A percentile compares a stretch with the other conserved stretches of the same genome.
phyloP scores from a whole-genome alignment of 1,140 invertebrate species.

The Drosophila dunni region DNA sequence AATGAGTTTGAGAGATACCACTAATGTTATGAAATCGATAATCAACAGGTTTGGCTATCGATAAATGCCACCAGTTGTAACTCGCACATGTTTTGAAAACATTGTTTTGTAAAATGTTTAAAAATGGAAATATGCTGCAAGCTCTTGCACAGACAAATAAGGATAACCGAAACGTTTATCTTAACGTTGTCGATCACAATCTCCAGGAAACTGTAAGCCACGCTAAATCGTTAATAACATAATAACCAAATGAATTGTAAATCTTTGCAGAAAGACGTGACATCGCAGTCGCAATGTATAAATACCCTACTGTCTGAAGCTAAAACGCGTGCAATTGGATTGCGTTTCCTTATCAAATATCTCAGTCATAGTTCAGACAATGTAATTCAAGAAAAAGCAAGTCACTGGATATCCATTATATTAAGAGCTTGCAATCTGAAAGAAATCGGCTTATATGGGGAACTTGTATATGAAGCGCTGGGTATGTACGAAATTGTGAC shows the following conservation, averaged over 20 bases:
- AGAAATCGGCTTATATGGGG: constrained; percentile 41
- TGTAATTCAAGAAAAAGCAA: constrained; percentile 26
- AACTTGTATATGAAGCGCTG: constrained; percentile 46
- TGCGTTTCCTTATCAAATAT: constrained; percentile 51
- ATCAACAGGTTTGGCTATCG: background rate
- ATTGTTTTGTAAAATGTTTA: constrained; percentile 26
- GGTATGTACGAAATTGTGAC: constrained; percentile 39
- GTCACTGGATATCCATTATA: constrained; percentile 36
- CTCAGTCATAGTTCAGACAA: constrained; percentile 19
- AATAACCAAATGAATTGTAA: background rate
- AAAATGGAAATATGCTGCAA: constrained; percentile 12
- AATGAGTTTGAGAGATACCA: too few relatives aligned
- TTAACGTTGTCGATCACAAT: constrained; percentile 13
- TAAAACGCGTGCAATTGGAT: constrained; percentile 42
- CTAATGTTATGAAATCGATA: too few relatives aligned
- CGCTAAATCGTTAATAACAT: background rate
- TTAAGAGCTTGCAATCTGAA: constrained; percentile 41
- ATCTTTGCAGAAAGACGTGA: constrained; percentile 10
- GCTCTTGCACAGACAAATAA: constrained; percentile 11
- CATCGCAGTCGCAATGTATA: constrained; percentile 22
- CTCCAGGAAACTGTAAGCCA: constrained; percentile 18
- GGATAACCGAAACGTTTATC: constrained; percentile 11
- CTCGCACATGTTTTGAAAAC: constrained; percentile 34
- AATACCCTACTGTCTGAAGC: constrained; percentile 17
- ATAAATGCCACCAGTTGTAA: background rate